Conservation (phyloP, 2,113 vertebrate species). For the Aix galericulata region DNA sequence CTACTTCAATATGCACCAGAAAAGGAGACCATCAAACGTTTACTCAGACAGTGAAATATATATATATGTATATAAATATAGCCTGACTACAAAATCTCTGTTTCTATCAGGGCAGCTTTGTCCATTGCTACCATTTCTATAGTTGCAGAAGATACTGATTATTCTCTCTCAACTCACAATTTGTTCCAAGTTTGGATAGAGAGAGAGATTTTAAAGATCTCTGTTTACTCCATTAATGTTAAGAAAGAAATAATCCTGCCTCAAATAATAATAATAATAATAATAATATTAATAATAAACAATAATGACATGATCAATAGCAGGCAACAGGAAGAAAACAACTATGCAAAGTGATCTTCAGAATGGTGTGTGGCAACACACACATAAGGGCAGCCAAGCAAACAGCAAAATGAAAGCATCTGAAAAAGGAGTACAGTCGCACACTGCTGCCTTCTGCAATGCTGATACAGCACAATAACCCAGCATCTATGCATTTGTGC, state of each 20-base stretch:
- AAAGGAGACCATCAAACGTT: background rate
- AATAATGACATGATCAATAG: background rate
- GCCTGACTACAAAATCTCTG: background rate
- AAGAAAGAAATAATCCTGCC: background rate
- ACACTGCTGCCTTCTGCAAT: background rate
- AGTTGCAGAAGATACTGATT: background rate
- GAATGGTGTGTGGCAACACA: background rate
- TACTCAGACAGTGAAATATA: background rate
- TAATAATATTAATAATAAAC: no score
- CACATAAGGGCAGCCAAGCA: background rate
- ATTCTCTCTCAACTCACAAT: background rate
- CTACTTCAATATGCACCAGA: background rate
- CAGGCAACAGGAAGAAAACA: background rate
- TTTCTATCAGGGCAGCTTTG: background rate
- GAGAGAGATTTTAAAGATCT: background rate
- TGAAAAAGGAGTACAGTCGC: background rate
- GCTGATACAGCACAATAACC: background rate
- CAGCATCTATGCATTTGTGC: background rate
- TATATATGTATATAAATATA: background rate
- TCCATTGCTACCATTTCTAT: background rate
- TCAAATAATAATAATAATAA: background rate
- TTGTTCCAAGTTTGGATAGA: background rate
- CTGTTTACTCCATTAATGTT: background rate
- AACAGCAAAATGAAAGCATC: background rate
- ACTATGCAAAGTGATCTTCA: background rate